Conservation (phyloP, 2,113 vertebrate genomes). For the Calyptommatus sinebrachiatus region DNA sequence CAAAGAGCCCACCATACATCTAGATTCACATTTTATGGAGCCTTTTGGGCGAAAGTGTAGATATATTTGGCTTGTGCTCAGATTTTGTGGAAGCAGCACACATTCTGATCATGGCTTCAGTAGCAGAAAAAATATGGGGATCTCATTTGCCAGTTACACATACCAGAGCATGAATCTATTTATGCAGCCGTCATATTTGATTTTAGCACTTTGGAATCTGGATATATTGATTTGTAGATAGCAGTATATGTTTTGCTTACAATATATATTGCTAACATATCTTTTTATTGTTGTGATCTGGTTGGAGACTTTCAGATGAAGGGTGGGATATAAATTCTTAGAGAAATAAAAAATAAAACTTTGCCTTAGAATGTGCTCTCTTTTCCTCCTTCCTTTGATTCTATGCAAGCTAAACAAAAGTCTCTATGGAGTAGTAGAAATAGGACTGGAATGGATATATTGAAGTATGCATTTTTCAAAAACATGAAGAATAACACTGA, state of each 20-base stretch:
- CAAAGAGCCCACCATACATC: not conserved
- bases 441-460: too few relatives aligned
- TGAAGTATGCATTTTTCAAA: not conserved
- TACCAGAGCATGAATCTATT: not conserved
- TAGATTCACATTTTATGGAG: not conserved
- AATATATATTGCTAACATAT: not conserved
- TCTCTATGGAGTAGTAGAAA: too few relatives aligned
- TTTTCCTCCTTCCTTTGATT: conserved; percentile 1
- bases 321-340: too few relatives aligned
- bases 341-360: not conserved
- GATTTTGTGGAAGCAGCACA: not conserved
- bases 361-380: not conserved
- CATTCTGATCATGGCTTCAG: not conserved
- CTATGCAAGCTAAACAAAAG: too few relatives aligned
- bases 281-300: too few relatives aligned
- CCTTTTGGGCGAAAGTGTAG: not conserved
- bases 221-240: conserved; percentile 6
- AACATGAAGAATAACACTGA: not conserved
- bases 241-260: not conserved
- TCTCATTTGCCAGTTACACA: not conserved
- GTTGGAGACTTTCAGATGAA: too few relatives aligned
- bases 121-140: not conserved
- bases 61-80: not conserved
- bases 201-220: conserved; percentile 4
- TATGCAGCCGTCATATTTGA: not conserved